A percentile compares a stretch with the other conserved stretches of the same genome.
phyloP scores from a whole-genome alignment of 2,888 invertebrate species.

The Orchesellides sinensis region DNA sequence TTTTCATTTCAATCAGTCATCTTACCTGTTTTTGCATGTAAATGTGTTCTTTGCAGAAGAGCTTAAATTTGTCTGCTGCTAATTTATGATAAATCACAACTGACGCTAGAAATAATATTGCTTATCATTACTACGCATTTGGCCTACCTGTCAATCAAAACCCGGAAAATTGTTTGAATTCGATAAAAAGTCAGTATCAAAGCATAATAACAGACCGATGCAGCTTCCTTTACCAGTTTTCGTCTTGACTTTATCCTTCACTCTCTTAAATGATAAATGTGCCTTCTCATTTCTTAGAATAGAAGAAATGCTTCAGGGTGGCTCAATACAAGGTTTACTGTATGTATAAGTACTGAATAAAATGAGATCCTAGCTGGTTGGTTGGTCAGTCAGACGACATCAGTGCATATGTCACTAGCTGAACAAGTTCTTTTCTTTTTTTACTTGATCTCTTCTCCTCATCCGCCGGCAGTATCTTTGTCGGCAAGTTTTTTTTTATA shows the following conservation, averaged over 20 bases:
- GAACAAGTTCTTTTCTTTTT: conserved; percentile 50
- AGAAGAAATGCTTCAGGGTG: conserved; percentile 5
- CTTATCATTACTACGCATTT: too few relatives aligned
- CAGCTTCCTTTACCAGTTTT: neutral
- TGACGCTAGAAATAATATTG: too few relatives aligned
- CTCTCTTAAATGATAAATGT: neutral
- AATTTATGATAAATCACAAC: too few relatives aligned
- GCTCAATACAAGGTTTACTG: neutral
- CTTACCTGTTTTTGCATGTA: too few relatives aligned
- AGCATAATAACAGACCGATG: neutral
- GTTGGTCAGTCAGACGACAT: conserved; percentile 38
- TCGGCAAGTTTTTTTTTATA: conserved; percentile 42
- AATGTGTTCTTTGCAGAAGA: too few relatives aligned
- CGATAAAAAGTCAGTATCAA: neutral
- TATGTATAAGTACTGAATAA: too few relatives aligned
- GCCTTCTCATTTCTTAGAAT: neutral
- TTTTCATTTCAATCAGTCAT: too few relatives aligned
- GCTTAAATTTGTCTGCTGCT: too few relatives aligned
- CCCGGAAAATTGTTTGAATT: too few relatives aligned
- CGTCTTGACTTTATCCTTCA: conserved; percentile 6
- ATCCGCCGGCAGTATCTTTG: conserved; percentile 60
- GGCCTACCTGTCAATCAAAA: conserved; percentile 26
- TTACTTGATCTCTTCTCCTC: conserved; percentile 36
- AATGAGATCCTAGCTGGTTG: conserved; percentile 29
- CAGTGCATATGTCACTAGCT: conserved; percentile 62